These are phyloP conservation scores for Terebella lapidaria DNA, from an alignment of 2,888 invertebrate genomes.

Conservation along the genomic window DNA sequence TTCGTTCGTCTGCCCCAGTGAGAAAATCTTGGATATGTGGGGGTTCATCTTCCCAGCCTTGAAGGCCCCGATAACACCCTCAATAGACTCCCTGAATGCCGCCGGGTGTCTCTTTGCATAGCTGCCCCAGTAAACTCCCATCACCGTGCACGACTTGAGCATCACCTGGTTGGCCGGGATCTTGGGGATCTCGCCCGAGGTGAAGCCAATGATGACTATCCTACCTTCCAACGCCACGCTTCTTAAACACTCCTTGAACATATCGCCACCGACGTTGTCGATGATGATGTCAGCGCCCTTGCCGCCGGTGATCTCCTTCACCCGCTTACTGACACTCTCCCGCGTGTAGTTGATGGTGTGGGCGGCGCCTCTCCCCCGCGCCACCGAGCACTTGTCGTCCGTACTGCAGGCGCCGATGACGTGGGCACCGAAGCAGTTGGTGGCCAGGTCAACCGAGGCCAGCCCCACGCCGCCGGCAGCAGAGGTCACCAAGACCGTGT, in stretches of 20 bases:
- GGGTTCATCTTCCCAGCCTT: constrained; percentile 64
- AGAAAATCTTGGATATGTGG: constrained; percentile 58
- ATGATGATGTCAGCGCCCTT: constrained; percentile 64
- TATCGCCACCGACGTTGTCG: constrained; percentile 63
- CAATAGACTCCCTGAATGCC: constrained; percentile 60
- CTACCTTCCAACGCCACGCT: constrained; percentile 60
- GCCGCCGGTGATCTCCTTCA: constrained; percentile 60
- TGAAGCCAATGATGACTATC: constrained; percentile 57
- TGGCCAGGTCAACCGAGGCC: constrained; percentile 67
- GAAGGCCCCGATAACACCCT: constrained; percentile 62
- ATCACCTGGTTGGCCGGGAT: constrained; percentile 53
- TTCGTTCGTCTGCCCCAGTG: constrained; percentile 60
- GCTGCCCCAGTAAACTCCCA: constrained; percentile 56
- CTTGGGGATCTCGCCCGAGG: constrained; percentile 57
- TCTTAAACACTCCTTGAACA: constrained; percentile 59
- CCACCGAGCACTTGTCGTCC: constrained; percentile 60
- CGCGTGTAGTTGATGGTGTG: constrained; percentile 62
- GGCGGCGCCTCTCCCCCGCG: constrained; percentile 64
- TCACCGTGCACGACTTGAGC: constrained; percentile 55
- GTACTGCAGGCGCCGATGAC: constrained; percentile 68
- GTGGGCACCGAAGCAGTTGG: constrained; percentile 65
- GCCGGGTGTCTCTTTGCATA: constrained; percentile 45
- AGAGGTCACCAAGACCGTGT: constrained; percentile 64
- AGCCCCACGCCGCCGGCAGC: constrained; percentile 63
- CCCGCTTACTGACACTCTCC: constrained; percentile 45